Conservation (phyloP, 2,113 vertebrate genomes). For the Proteles cristata region DNA sequence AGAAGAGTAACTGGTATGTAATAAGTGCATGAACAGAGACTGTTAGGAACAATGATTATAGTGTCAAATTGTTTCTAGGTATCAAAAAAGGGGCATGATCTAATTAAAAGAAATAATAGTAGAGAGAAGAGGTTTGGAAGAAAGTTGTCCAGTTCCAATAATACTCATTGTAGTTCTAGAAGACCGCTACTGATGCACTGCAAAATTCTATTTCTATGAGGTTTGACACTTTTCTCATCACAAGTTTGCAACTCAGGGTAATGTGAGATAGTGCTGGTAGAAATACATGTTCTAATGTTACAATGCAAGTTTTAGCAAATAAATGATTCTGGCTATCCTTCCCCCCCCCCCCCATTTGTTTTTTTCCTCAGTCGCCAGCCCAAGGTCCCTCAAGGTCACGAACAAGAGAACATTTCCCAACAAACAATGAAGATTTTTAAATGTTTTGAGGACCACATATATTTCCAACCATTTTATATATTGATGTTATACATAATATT, state of each 20-base stretch:
- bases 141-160: neutral
- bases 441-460: neutral
- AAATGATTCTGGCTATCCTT: neutral
- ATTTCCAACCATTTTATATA: neutral
- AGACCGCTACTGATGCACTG: neutral
- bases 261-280: neutral
- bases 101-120: slow-evolving; percentile 13
- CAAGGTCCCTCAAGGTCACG: neutral
- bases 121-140: neutral
- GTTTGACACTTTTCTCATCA: neutral
- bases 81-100: neutral
- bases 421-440: neutral
- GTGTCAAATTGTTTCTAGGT: neutral
- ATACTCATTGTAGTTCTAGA: neutral
- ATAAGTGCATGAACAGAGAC: neutral
- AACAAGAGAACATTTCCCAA: neutral
- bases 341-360: neutral
- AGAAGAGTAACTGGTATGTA: neutral
- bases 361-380: neutral
- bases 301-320: neutral
- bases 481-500: neutral
- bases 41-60: neutral
- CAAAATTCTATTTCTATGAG: neutral
- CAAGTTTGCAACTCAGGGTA: neutral
- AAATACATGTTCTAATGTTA: neutral